phyloP scores from a whole-genome alignment of 2,113 vertebrate species.

The Burhinus oedicnemus region DNA sequence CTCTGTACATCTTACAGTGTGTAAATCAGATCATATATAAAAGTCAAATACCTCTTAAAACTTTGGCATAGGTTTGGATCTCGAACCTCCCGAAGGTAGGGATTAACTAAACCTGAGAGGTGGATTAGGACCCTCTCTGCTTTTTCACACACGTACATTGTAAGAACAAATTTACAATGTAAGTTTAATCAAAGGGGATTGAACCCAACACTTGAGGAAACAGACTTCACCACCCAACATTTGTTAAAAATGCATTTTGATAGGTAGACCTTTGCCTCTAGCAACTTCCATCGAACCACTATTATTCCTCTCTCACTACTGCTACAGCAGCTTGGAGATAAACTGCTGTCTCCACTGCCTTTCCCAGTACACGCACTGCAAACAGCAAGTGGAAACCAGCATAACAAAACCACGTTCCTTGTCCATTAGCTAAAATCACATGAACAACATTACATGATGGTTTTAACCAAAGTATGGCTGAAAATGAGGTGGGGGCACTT shows the following conservation, averaged over 20 bases:
- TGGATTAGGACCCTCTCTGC: neutral
- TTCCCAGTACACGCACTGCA: neutral
- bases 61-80: neutral
- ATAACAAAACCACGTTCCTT: neutral
- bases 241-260: neutral
- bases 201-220: neutral
- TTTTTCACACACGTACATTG: neutral
- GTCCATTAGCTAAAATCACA: neutral
- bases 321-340: neutral
- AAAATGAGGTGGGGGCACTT: neutral
- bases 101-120: neutral
- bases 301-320: neutral
- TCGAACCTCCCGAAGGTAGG: neutral
- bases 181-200: neutral
- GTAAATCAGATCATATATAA: neutral
- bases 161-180: rapidly evolving
- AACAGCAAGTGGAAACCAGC: neutral
- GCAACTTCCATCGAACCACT: neutral
- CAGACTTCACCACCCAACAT: neutral
- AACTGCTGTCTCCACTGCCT: neutral
- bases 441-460: neutral
- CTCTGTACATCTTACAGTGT: neutral
- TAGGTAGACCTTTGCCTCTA: neutral
- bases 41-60: neutral
- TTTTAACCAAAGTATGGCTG: neutral